Conservation (phyloP, 2,888 invertebrate genomes). For the Pachydiplax longipennis region DNA sequence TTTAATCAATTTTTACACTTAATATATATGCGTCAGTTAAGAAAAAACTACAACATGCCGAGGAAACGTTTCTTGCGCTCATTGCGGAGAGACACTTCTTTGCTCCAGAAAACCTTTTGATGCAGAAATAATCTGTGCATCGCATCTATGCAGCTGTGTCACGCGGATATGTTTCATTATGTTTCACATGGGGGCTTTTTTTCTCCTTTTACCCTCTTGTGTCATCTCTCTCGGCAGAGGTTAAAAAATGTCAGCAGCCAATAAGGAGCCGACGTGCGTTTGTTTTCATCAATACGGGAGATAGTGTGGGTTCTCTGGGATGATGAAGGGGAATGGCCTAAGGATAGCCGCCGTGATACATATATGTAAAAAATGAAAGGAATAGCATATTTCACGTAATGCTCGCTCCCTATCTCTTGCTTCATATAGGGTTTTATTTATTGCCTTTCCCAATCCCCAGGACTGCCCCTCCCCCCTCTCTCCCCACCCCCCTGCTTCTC, state of each 20-base stretch:
- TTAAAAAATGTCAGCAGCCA: constrained; percentile 1
- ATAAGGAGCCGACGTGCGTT: constrained; percentile 8
- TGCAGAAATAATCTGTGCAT: background rate
- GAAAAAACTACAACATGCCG: no score
- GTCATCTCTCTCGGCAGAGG: constrained; percentile 2
- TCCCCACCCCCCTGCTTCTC: background rate
- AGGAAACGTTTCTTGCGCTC: no score
- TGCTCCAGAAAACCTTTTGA: background rate
- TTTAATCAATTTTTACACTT: no score
- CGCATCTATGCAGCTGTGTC: background rate
- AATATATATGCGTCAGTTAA: no score
- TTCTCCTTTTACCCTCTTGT: background rate
- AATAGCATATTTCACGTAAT: constrained; percentile 40
- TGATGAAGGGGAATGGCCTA: background rate
- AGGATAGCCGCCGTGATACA: constrained; percentile 6
- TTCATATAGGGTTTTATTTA: constrained; percentile 31
- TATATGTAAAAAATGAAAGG: constrained; percentile 44
- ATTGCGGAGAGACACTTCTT: no score
- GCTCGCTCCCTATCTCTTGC: constrained; percentile 14
- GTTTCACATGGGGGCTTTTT: background rate
- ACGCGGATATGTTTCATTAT: background rate
- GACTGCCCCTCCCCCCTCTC: background rate
- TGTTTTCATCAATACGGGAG: constrained; percentile 31
- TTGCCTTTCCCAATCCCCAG: constrained; percentile 11
- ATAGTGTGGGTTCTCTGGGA: background rate